Evolutionary conservation across 2,888 invertebrate species (phyloP).

Genomic region (Exephanes ischioxanthus): DNA sequence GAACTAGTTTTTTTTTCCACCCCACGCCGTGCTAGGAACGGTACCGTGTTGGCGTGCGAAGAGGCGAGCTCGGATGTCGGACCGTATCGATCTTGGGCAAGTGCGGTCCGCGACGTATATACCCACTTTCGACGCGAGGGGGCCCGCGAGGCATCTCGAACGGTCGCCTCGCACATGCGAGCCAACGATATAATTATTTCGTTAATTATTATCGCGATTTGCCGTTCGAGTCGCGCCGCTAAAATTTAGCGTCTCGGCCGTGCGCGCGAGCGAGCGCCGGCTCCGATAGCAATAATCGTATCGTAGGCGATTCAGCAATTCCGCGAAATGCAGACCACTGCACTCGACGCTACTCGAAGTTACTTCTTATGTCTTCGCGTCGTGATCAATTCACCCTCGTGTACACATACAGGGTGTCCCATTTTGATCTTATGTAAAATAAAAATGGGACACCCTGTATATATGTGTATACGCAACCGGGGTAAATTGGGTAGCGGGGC

Average conservation of each 20-base stretch:
- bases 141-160: neutral
- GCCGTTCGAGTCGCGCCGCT: conserved; percentile 42
- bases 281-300: conserved; percentile 65
- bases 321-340: conserved; percentile 52
- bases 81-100: conserved; percentile 36
- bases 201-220: conserved; percentile 68
- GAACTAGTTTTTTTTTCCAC: conserved; percentile 1
- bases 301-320: conserved; percentile 63
- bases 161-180: conserved; percentile 53
- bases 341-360: conserved; percentile 53
- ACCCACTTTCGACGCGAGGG: neutral
- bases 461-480: neutral
- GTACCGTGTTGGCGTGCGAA: conserved; percentile 22
- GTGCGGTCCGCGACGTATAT: conserved; percentile 1
- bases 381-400: conserved; percentile 26
- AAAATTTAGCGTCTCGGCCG: conserved; percentile 36
- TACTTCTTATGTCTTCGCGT: conserved; percentile 54
- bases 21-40: conserved; percentile 9
- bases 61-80: conserved; percentile 22
- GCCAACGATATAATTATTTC: conserved; percentile 69
- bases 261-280: neutral
- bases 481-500: too few relatives aligned
- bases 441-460: neutral
- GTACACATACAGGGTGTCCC: neutral
- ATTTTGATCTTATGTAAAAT: too few relatives aligned